Base-by-base conservation (phyloP, 2,888 invertebrate genomes). In the Zhuqinia jingwanae region DNA sequence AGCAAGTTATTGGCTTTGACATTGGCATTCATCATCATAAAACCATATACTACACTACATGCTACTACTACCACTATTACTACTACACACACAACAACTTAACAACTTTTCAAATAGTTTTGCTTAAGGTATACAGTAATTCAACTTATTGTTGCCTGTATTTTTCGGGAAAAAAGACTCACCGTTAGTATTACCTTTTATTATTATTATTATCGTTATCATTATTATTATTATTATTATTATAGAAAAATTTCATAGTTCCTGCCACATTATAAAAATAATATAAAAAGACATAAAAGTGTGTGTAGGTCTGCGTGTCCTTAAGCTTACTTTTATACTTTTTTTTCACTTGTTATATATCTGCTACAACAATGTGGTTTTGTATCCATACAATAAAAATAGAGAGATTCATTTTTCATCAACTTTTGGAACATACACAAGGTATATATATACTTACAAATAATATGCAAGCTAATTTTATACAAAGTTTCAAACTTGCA, bases 1-100 rank as follows among this genome's bases (percentile, higher is more conserved):
- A 60, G 68, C 60, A 78, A 84, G 76, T 76, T 85, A 85, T 85
- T 78, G 85, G 85, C 65, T 60, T 84, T 85, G 85, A 85, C 78
- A 85, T 60, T 85, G 85, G 47, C 78, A 78, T 78, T 70, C 20
- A n/a, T n/a, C n/a, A n/a, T n/a, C n/a, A n/a, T n/a, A n/a, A n/a
- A n/a, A n/a, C n/a, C n/a, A n/a, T n/a, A n/a, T n/a, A n/a, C n/a
- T n/a, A n/a, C n/a, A n/a, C n/a, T n/a, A n/a, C n/a, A n/a, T n/a
- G n/a, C n/a, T n/a, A n/a, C n/a, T n/a, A n/a, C n/a, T n/a, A n/a
- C n/a, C n/a, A n/a, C n/a, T n/a, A n/a, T n/a, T n/a, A n/a, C n/a
- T n/a, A n/a, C n/a, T n/a, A n/a, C n/a, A n/a, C n/a, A n/a, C 42
- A n/a, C 0, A 6, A 60, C 25, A 22, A 63, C 22, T 50, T 63